Evolutionary conservation across 2,797 vertebrate genomes (phyloP), one percentile per base, ranked within the genome.

Genomic region (Simalia tracyae): DNA sequence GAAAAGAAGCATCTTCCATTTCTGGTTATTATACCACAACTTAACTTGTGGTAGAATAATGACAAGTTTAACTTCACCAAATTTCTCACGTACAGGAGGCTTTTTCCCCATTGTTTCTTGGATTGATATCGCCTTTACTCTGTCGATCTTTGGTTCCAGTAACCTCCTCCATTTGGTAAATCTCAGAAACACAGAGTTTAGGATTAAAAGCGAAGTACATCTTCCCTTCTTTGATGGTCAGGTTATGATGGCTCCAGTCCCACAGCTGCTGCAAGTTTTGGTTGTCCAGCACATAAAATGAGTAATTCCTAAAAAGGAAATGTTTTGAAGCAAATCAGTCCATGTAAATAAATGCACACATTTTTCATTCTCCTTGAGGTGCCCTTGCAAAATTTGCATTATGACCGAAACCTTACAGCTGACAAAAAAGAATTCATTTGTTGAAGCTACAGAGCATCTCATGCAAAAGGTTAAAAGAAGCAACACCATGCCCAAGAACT

Each of bases 211-310:
- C 98, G 87, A 99, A 99, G 95, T 99, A 99, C 96, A 99, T 98
- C 66, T 99, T 99, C 31, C 99, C 99, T 0, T 97, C 95, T 60
- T 96, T 97, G 96, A 99, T 98, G 1, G 99, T 99, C 96, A 99
- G 97, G 96, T 99, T 99, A 96, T 99, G 99, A 92, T 98, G 98
- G 95, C 95, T 98, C 99, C 99, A 99, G 97, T 99, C 98, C 99
- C 99, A 99, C 46, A 99, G 97, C 91, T 98, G 98, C 97, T 99
- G 99, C 91, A 99, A 96, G 96, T 99, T 98, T 97, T 99, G 98
- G 98, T 99, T 99, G 97, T 99, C 98, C 81, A 99, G 97, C 84
- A 98, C 98, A 0, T 98, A 98, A 97, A 99, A 99, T 0, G 99
- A 98, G 5, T 99, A 99, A 95, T 98, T 98, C 95, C 99, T 99